Evolutionary conservation across 2,888 invertebrate genomes (phyloP).

Genomic region (Mythimna pallens): DNA sequence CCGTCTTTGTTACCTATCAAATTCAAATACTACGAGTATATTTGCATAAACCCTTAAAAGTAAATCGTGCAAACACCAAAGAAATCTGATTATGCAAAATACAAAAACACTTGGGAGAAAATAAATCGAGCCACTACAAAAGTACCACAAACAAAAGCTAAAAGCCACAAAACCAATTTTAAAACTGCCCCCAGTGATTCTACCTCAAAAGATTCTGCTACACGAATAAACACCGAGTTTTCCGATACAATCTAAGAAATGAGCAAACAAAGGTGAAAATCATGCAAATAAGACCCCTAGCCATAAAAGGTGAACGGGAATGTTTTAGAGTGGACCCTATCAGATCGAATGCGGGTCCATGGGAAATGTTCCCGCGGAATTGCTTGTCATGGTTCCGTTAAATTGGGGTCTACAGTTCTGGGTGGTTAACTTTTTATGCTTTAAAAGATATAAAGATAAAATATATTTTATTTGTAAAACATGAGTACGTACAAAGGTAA

Average conservation of each 20-base stretch:
- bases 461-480: too few relatives aligned
- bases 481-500: too few relatives aligned
- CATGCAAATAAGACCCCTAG: constrained; percentile 39
- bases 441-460: neutral
- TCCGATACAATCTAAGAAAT: constrained; percentile 33
- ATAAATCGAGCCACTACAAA: neutral
- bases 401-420: constrained; percentile 5
- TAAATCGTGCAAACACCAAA: too few relatives aligned
- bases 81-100: too few relatives aligned
- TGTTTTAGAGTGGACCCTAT: constrained; percentile 26
- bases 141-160: neutral
- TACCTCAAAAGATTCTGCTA: constrained; percentile 2
- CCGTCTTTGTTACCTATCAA: too few relatives aligned
- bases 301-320: constrained; percentile 37
- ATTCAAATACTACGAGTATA: too few relatives aligned
- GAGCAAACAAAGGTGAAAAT: constrained; percentile 35
- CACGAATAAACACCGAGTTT: constrained; percentile 15
- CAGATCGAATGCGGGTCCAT: constrained; percentile 15
- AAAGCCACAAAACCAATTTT: neutral
- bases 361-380: constrained; percentile 20
- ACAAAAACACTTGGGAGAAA: neutral
- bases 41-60: too few relatives aligned
- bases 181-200: neutral
- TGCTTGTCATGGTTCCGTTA: constrained; percentile 28
- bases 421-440: neutral